Base-by-base conservation (phyloP, 2,113 vertebrate genomes). In the Nothoprocta perdicaria region DNA sequence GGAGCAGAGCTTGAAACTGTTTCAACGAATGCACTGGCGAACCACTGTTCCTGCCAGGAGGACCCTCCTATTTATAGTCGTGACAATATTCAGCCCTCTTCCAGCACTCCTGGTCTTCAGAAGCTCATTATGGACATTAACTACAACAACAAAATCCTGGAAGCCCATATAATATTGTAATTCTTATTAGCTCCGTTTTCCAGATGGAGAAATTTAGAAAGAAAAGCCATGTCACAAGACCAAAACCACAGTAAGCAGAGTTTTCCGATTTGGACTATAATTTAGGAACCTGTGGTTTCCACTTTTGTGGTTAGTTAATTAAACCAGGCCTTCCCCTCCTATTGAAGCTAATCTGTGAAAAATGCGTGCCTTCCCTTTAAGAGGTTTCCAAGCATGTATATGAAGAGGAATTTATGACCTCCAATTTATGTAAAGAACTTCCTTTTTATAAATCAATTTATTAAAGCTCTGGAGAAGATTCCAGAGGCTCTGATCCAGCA, bases 401-500 rank as follows among this genome's bases (percentile, higher is more conserved):
- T 57, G 89, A 83, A 90, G 78, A 85, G 23, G 68, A 89, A 96
- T 96, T 96, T 89, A 93, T 86, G 66, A 45, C 29, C 69, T 50
- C 58, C 84, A 75, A 91, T 93, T 95, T 95, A 94, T 92, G 80
- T 86, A 85, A 87, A 91, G 87, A 94, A 92, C 82, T 96, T 94
- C 80, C 85, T 92, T 91, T 89, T 91, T 79, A 91, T 93, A 85
- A 92, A 96, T 95, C 90, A 93, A 75, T 91, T 85, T 91, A 65
- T 91, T 93, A 96, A 92, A 92, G 86, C 82, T 88, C 75, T 86
- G 76, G 61, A 95, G 80, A 92, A 92, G 74, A 26, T 81, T 95
- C 94, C 93, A 88, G 71, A 93, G 94, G 94, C 96, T 93, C 94
- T 72, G 84, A 87, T 96, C 92, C 92, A 96, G 84, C 92, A 94